Conservation (phyloP, 2,113 vertebrate species). For the Pelecanus crispus region DNA sequence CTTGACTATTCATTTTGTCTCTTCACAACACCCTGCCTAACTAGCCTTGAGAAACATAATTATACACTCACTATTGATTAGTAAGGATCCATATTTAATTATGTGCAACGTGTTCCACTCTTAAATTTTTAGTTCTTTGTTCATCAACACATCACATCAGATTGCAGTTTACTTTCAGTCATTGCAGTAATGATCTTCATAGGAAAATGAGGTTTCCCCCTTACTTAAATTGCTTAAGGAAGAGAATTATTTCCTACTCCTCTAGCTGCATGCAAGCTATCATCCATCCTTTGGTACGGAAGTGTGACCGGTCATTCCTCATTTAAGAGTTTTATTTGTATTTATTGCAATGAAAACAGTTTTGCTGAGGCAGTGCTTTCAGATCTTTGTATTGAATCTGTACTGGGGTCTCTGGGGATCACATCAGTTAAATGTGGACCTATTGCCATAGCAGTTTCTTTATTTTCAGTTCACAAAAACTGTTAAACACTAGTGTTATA, state of each 20-base stretch:
- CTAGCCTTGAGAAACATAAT: conserved; percentile 66
- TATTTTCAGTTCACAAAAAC: background rate
- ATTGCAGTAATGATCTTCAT: conserved; percentile 29
- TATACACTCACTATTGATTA: conserved; percentile 65
- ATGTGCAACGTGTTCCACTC: conserved; percentile 45
- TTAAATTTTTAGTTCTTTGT: conserved; percentile 38
- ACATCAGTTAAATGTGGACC: background rate
- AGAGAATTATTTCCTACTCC: background rate
- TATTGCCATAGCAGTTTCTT: background rate
- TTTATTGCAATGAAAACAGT: background rate
- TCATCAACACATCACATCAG: background rate
- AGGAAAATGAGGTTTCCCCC: background rate
- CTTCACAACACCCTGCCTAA: conserved; percentile 43
- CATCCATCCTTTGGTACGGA: background rate
- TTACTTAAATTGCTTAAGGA: background rate
- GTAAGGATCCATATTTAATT: conserved; percentile 67
- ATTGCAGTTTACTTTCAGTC: background rate
- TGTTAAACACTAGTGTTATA: background rate
- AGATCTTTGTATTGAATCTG: background rate
- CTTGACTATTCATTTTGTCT: conserved; percentile 7
- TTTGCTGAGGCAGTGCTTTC: background rate
- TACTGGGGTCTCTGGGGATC: background rate
- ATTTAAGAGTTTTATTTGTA: background rate
- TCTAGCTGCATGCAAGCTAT: background rate
- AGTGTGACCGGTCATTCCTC: background rate